Evolutionary conservation across 2,888 invertebrate genomes (phyloP).

Genomic region (Plagiodera versicolora): DNA sequence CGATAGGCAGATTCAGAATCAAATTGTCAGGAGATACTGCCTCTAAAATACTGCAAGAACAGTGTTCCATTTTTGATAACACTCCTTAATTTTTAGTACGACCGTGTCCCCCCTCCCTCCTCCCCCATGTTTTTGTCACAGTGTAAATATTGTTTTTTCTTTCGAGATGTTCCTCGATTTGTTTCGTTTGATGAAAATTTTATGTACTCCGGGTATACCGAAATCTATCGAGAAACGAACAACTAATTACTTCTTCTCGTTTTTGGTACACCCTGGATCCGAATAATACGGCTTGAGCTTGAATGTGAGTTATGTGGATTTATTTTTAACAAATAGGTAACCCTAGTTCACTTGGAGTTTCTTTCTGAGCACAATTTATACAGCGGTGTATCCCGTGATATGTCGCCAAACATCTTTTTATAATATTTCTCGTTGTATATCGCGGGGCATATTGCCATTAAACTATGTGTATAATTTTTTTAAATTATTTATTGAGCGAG

Average conservation of each 20-base stretch:
- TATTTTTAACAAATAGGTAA: conserved; percentile 40
- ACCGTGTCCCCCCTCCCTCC: conserved; percentile 15
- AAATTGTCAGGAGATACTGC: conserved; percentile 45
- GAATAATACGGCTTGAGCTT: conserved; percentile 46
- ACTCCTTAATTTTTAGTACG: conserved; percentile 25
- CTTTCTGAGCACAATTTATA: conserved; percentile 33
- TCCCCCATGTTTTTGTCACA: conserved; percentile 23
- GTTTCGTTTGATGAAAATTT: conserved; percentile 35
- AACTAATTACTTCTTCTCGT: neutral
- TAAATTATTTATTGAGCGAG: conserved; percentile 44
- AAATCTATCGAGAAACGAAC: neutral
- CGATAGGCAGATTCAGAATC: conserved; percentile 35
- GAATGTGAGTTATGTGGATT: conserved; percentile 41
- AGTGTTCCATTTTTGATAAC: conserved; percentile 44
- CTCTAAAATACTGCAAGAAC: conserved; percentile 42
- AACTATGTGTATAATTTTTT: conserved; percentile 37
- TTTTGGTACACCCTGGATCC: conserved; percentile 8
- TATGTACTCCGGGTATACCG: neutral
- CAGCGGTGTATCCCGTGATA: conserved; percentile 31
- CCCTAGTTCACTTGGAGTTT: conserved; percentile 35
- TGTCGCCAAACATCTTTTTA: conserved; percentile 33
- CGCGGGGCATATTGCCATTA: conserved; percentile 30
- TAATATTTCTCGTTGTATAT: conserved; percentile 34
- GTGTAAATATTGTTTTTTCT: conserved; percentile 37
- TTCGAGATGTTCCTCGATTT: conserved; percentile 27